Evolutionary conservation across 1,140 invertebrate genomes (phyloP).

Genomic region (Leptoteleia sp.): DNA sequence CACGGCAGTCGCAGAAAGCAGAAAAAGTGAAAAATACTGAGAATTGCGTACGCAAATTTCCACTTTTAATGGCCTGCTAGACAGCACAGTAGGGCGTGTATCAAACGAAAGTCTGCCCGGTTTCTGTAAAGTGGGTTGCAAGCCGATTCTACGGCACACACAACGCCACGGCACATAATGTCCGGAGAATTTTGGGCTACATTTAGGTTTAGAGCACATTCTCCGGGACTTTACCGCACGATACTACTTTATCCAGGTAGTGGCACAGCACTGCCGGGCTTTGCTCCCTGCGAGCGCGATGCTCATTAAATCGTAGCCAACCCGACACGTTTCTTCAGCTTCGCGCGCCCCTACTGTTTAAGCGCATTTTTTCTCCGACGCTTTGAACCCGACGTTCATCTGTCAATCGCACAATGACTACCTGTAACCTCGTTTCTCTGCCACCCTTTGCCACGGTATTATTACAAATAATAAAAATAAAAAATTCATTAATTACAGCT

Average conservation of each 20-base stretch:
- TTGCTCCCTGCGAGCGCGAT: conserved; percentile 11
- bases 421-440: conserved; percentile 11
- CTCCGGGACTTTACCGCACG: conserved; percentile 27
- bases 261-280: conserved; percentile 1
- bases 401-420: conserved; percentile 12
- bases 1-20: conserved; percentile 10
- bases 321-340: conserved; percentile 12
- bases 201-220: conserved; percentile 40
- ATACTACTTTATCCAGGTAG: conserved; percentile 28
- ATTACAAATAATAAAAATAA: no score
- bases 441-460: no score
- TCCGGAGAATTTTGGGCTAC: conserved; percentile 25
- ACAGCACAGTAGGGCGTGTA: conserved; percentile 47
- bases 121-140: conserved; percentile 35
- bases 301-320: conserved; percentile 34
- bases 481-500: conserved; percentile 11
- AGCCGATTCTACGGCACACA: conserved; percentile 14
- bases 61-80: conserved; percentile 63
- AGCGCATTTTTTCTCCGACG: conserved; percentile 2
- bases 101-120: conserved; percentile 54
- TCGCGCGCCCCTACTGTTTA: conserved; percentile 1
- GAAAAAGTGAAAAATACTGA: conserved; percentile 36
- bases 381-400: conserved; percentile 5
- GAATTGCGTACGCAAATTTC: conserved; percentile 52
- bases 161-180: conserved; percentile 23